Evolutionary conservation across 2,113 vertebrate species (phyloP), one percentile per base, ranked within the genome.

Genomic region (Pao palembangensis): DNA sequence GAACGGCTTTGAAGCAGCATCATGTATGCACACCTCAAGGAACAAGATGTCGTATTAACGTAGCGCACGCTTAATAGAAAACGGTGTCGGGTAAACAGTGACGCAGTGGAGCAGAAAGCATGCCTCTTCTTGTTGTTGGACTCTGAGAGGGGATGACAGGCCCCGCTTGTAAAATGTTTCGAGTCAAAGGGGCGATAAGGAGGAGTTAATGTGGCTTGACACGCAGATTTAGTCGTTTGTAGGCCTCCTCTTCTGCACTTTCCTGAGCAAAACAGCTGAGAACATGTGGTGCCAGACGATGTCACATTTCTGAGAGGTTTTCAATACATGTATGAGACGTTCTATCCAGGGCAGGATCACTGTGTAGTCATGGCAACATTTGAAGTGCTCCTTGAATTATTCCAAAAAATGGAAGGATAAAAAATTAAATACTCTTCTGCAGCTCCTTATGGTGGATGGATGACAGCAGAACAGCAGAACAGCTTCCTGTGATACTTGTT

Each of bases 161-260:
- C 71, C 71, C 54, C 13, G 51, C 73, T 83, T 82, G 82, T 86
- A 74, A 86, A 89, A 85, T 81, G 81, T 87, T 67, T 82, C 71
- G 76, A 86, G 72, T 84, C 73, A 76, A 72, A 76, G 70, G 58
- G 69, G 61, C 51, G 72, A 86, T 83, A 82, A 89, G 76, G 63
- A 82, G 70, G 76, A 52, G 58, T 87, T 86, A 85, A 86, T 85
- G 73, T 54, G 23, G 72, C 75, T 81, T 81, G 85, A 76, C 82
- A 71, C 62, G 61, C 60, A 13, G 17, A 82, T 87, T 87, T 88
- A 87, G 87, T 85, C 80, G 77, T 76, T 67, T 46, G 44, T 57
- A 80, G 78, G 72, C n/a, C 47, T 60, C 58, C n/a, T 10, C 34
- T 16, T 34, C 41, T 55, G 11, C 19, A 13, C 59, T 34, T 50